These are phyloP conservation scores for Microcaecilia unicolor DNA, from an alignment of 2,797 vertebrate species.

Conservation along the genomic window DNA sequence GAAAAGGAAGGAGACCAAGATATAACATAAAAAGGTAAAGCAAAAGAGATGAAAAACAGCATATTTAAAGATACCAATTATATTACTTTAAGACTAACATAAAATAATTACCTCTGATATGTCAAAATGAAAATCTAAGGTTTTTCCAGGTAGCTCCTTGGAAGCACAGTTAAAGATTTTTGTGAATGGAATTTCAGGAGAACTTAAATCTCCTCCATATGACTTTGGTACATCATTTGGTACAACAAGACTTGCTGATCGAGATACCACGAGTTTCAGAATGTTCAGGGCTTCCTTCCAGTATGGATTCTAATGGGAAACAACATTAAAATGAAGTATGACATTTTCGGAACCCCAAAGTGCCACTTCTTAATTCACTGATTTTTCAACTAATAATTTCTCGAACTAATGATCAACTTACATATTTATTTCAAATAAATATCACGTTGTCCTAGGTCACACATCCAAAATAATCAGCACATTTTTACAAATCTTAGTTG, in stretches of 20 bases:
- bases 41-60: too few relatives aligned
- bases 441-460: too few relatives aligned
- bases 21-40: too few relatives aligned
- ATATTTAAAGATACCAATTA: too few relatives aligned
- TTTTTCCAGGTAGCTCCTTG: slow-evolving; percentile 94
- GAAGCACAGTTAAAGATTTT: slow-evolving; percentile 96
- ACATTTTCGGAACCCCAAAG: too few relatives aligned
- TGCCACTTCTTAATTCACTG: background rate
- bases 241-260: slow-evolving; percentile 92
- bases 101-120: slow-evolving; percentile 83
- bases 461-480: too few relatives aligned
- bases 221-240: slow-evolving; percentile 88
- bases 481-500: too few relatives aligned
- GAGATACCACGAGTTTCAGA: slow-evolving; percentile 92
- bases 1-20: too few relatives aligned
- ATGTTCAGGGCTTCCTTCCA: slow-evolving; percentile 98
- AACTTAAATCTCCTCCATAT: slow-evolving; percentile 76
- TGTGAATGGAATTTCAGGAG: slow-evolving; percentile 91
- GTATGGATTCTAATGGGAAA: slow-evolving; percentile 73
- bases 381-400: background rate
- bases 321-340: too few relatives aligned
- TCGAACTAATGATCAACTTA: too few relatives aligned
- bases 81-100: background rate
- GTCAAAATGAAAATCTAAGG: slow-evolving; percentile 97
- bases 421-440: too few relatives aligned